Conservation (phyloP, 2,888 invertebrate genomes). For the Aleiodes leptofemur region DNA sequence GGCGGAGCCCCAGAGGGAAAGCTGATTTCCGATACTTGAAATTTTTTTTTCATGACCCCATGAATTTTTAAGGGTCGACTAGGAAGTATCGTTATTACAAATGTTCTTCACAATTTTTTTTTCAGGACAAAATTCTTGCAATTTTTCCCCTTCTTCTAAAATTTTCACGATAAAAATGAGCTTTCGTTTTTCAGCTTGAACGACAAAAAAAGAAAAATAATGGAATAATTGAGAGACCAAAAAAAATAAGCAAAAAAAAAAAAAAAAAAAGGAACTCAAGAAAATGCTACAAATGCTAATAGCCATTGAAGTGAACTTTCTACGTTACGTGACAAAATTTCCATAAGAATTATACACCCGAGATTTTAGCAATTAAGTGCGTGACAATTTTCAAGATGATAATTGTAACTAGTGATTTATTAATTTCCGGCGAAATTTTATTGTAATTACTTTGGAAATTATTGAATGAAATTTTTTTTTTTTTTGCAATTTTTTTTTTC, state of each 20-base stretch:
- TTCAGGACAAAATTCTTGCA: background rate
- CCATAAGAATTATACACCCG: conserved; percentile 30
- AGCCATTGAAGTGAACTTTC: conserved; percentile 35
- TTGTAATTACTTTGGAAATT: background rate
- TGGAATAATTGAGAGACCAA: background rate
- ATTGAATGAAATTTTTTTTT: too few species aligned
- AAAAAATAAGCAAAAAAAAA: conserved; percentile 4
- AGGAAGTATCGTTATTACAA: conserved; percentile 35
- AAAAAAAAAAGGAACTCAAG: background rate
- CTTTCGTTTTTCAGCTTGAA: background rate
- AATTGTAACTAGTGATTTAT: conserved; percentile 14
- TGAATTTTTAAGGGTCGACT: conserved; percentile 38
- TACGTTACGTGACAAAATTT: conserved; percentile 41
- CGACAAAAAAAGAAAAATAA: background rate
- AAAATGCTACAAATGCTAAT: conserved; percentile 20
- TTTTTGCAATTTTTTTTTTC: too few species aligned
- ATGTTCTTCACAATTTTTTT: background rate
- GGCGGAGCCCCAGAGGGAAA: conserved; percentile 49
- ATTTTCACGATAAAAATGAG: background rate
- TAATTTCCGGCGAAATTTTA: background rate
- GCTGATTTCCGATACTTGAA: conserved; percentile 38
- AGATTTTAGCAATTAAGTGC: conserved; percentile 33
- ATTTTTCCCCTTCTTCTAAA: background rate
- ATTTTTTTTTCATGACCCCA: conserved; percentile 34
- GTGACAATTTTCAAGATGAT: conserved; percentile 32